Evolutionary conservation across 2,888 invertebrate species (phyloP), one percentile per base, ranked within the genome.

Genomic region (Carpatolechia fugitivella): DNA sequence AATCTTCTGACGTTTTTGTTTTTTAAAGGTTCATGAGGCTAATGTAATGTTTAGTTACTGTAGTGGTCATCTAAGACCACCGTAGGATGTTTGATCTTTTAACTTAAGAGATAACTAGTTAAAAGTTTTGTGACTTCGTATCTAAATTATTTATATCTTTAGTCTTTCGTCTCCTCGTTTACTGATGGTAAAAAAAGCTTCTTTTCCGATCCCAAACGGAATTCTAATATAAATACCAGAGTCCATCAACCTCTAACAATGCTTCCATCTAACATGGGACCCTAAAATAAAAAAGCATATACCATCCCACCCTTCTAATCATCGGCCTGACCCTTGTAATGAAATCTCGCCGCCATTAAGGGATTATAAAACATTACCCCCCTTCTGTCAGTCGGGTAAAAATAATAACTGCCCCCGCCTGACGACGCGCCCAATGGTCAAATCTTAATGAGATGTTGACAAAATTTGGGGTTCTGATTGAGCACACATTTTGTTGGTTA

Each of bases 271-370:
- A 14, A 48, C 5, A 33, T 48, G 49, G 13, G 31, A 20, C 33
- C 35, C 24, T 10, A 31, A 48, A 41, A 41, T 3, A 20, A 65
- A 67, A 82, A 80, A 82, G 79, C 24, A 24, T 24, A 6, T 24
- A 69, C 65, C 61, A 69, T 66, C 74, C 78, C 83, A 78, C 87
- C 87, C 84, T 81, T 84, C 85, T 85, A 87, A 87, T 85, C 86
- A 85, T 78, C 58, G 74, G 75, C 31, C n/a, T 51, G n/a, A 69
- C 82, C 85, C 86, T 76, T 74, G 79, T 87, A 89, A 88, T 88
- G 82, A 89, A 89, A 89, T 89, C 88, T 88, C 84, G 81, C 76
- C 78, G 82, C 87, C 88, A 89, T 90, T 87, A 90, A 83, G 84
- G 87, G 89, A 89, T 90, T 90, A 24, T n/a, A 24, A 24, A 24